Evolutionary conservation across 2,113 vertebrate species (phyloP), one percentile per base, ranked within the genome.

Genomic region (Amia ocellicauda): DNA sequence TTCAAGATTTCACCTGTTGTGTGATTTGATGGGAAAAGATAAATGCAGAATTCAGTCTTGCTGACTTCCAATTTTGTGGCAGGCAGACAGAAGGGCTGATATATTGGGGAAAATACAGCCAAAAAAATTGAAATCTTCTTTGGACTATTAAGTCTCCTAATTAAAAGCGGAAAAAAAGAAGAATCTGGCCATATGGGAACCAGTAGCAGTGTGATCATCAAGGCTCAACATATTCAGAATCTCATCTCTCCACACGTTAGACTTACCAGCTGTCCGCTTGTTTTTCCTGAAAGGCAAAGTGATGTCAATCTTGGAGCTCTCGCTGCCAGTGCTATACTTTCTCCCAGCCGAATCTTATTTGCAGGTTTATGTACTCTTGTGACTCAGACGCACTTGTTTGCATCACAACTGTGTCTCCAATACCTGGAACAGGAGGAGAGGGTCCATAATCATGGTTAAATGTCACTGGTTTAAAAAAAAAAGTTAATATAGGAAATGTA

Each of bases 91-190:
- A 47, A 47, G 45, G 45, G n/a, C 45, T 5, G 10, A 47, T 5
- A 16, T 47, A 17, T 17, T 5, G 14, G 8, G n/a, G 45, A 19
- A 17, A 47, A 19, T 17, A 16, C 5, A 47, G 45, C 45, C 45
- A 47, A 47, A 7, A n/a, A n/a, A 47, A 47, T 5, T 17, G 16
- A 17, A 7, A n/a, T 47, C 14, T 47, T 47, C n/a, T 16, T 47
- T 47, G 45, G 45, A 47, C 45, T n/a, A 19, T 36, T 36, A 47
- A 47, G 45, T 47, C n/a, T 47, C n/a, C 45, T 47, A 47, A 47
- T 47, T 47, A 47, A 47, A 47, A 47, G 45, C 45, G n/a, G n/a
- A n/a, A n/a, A n/a, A n/a, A 47, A 47, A 47, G 7, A 47, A 5
- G 14, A 47, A 47, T 47, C 11, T 47, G 45, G n/a, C 45, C 45